Conservation (phyloP, 2,888 invertebrate species). For the Tiliacea citrago region DNA sequence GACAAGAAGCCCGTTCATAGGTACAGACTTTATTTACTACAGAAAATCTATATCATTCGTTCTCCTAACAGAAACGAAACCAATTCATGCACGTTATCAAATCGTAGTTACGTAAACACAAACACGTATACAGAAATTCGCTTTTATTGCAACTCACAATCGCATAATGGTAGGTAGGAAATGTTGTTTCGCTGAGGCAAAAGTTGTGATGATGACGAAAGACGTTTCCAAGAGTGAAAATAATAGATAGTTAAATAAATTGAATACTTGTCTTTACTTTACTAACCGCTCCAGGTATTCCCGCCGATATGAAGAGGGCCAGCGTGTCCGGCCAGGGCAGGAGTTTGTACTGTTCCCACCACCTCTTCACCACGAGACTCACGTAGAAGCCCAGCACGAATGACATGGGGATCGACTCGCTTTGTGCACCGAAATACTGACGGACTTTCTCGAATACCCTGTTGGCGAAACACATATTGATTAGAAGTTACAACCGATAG, state of each 20-base stretch:
- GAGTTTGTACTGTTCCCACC: constrained; percentile 98
- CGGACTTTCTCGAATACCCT: constrained; percentile 97
- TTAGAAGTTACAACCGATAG: constrained; percentile 4
- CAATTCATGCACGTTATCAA: constrained; percentile 57
- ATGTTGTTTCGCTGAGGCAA: constrained; percentile 55
- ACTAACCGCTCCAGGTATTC: constrained; percentile 97
- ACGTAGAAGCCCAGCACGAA: constrained; percentile 99
- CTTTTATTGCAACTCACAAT: constrained; percentile 60
- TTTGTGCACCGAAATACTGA: constrained; percentile 96
- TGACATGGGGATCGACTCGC: constrained; percentile 98
- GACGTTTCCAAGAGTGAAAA: constrained; percentile 34
- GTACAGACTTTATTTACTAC: background rate
- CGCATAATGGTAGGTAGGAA: constrained; percentile 41
- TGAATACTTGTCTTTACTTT: constrained; percentile 81
- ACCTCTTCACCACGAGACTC: constrained; percentile 96
- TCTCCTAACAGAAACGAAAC: constrained; percentile 48
- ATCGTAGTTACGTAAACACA: constrained; percentile 60
- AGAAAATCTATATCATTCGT: constrained; percentile 37
- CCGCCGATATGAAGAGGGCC: constrained; percentile 97
- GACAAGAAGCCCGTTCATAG: background rate
- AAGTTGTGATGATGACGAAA: constrained; percentile 22
- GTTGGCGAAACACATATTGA: constrained; percentile 74
- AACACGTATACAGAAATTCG: constrained; percentile 63
- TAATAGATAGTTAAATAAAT: constrained; percentile 59
- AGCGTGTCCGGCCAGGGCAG: constrained; percentile 98